Evolutionary conservation across 2,113 vertebrate species (phyloP), one percentile per base, ranked within the genome.

Genomic region (Muscicapa adusta): DNA sequence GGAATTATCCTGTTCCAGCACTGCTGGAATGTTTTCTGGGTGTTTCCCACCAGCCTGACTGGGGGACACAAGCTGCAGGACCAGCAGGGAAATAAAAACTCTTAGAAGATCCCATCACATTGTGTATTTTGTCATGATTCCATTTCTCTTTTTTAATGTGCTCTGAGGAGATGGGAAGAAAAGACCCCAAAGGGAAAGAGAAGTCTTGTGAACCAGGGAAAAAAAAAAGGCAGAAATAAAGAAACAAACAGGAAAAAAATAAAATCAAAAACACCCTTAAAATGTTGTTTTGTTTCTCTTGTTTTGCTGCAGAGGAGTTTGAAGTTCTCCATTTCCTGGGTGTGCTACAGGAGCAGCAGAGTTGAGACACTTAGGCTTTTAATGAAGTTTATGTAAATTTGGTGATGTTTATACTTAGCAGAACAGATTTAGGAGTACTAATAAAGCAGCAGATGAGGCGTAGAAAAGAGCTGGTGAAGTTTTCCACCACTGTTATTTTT

Each of bases 371-470:
- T 51, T 26, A 80, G 76, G 87, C 84, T 95, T 95, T 96, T 97
- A 94, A 90, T 95, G 95, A 93, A 96, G 94, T 95, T 96, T 95
- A 96, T 96, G 94, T 93, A 94, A 96, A 96, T 96, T 92, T 63
- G 92, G 79, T 11, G 40, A 6, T 95, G 94, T 93, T 96, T 96
- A 95, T 96, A 96, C 94, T 96, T 96, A 88, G 91, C 82, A 67
- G 94, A 96, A 74, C 95, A 94, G 94, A 96, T 96, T 97, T 96
- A 94, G 92, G 92, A 93, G 89, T 76, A 72, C 93, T 92, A 96
- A 96, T 97, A 97, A 95, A 95, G 91, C 91, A 95, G 89, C 88
- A 96, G 96, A 93, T 95, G 93, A 97, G 50, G 94, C 92, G 47
- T 88, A 94, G 96, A 95, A 92, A 96, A 93, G 86, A 93, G 89